Percentiles rank a stretch among this genome's conserved stretches.
These are phyloP conservation scores for Lymantria dispar DNA, from an alignment of 2,888 invertebrate genomes.

Conservation along the genomic window DNA sequence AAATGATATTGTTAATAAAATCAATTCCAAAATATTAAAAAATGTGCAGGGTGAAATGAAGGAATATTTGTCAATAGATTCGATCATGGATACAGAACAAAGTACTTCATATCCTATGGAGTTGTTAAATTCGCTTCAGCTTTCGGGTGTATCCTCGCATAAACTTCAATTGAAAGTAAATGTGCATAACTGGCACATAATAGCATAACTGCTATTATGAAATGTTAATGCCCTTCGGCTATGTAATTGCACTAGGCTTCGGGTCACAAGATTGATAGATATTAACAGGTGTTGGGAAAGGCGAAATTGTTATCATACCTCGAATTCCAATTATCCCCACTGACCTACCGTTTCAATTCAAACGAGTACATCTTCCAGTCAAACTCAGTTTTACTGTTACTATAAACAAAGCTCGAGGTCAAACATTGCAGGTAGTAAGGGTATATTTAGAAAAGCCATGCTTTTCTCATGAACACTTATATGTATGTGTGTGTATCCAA, in stretches of 20 bases:
- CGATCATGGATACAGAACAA: slow-evolving; percentile 1
- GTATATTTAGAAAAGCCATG: slow-evolving; percentile 5
- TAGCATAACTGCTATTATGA: neutral
- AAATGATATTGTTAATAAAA: slow-evolving; percentile 1
- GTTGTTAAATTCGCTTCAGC: slow-evolving; percentile 1
- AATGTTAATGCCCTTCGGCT: slow-evolving; percentile 1
- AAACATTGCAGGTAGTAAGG: slow-evolving; percentile 13
- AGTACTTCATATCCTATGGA: slow-evolving; percentile 2
- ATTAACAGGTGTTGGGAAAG: slow-evolving; percentile 19
- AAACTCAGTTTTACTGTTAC: slow-evolving; percentile 1
- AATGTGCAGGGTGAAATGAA: slow-evolving; percentile 1
- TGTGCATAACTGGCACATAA: too few species aligned
- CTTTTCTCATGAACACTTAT: slow-evolving; percentile 18
- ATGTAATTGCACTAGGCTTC: slow-evolving; percentile 6
- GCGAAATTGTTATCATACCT: slow-evolving; percentile 25
- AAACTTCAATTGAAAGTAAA: slow-evolving; percentile 2
- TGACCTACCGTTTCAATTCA: slow-evolving; percentile 18
- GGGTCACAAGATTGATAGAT: slow-evolving; percentile 14
- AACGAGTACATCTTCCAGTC: slow-evolving; percentile 20
- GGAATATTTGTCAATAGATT: slow-evolving; percentile 2
- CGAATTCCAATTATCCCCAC: slow-evolving; percentile 24
- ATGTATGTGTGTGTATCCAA: slow-evolving; percentile 21
- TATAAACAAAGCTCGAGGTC: slow-evolving; percentile 16
- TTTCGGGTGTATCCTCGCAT: slow-evolving; percentile 1
- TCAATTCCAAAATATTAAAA: neutral